phyloP scores from a whole-genome alignment of 2,113 vertebrate species.

The Dolichotis patagonum region DNA sequence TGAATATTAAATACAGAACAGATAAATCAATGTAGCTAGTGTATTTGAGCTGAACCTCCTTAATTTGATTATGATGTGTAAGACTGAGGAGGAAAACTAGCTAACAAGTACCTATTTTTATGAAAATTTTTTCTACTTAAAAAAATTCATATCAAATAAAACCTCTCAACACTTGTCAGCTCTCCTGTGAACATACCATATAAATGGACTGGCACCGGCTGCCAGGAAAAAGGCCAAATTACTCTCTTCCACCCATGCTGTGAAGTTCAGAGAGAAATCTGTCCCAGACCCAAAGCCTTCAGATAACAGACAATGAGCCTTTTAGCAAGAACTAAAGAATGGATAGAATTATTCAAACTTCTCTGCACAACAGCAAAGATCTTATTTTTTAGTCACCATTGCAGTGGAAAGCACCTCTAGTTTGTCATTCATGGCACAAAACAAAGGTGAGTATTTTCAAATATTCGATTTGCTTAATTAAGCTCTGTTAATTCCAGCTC shows the following conservation, averaged over 20 bases:
- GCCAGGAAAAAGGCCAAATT: conserved; percentile 73
- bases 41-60: background rate
- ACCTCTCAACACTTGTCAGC: conserved; percentile 80
- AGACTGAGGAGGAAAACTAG: conserved; percentile 62
- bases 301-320: background rate
- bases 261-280: conserved; percentile 72
- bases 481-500: background rate
- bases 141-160: conserved; percentile 76
- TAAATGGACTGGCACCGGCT: conserved; percentile 71
- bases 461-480: background rate
- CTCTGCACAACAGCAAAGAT: background rate
- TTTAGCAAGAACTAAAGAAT: conserved; percentile 25
- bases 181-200: conserved; percentile 77
- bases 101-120: conserved; percentile 79
- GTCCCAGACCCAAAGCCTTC: conserved; percentile 26
- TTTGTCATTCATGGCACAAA: background rate
- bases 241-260: conserved; percentile 51
- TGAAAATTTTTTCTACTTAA: conserved; percentile 43
- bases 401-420: background rate
- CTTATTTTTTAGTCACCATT: background rate
- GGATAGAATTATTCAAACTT: conserved; percentile 30
- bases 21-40: background rate
- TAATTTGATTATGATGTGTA: background rate
- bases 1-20: conserved; percentile 36
- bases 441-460: conserved; percentile 45